A percentile compares a stretch with the other conserved stretches of the same genome.
Evolutionary conservation across 2,888 invertebrate species (phyloP).

Genomic region (Hyalella azteca): DNA sequence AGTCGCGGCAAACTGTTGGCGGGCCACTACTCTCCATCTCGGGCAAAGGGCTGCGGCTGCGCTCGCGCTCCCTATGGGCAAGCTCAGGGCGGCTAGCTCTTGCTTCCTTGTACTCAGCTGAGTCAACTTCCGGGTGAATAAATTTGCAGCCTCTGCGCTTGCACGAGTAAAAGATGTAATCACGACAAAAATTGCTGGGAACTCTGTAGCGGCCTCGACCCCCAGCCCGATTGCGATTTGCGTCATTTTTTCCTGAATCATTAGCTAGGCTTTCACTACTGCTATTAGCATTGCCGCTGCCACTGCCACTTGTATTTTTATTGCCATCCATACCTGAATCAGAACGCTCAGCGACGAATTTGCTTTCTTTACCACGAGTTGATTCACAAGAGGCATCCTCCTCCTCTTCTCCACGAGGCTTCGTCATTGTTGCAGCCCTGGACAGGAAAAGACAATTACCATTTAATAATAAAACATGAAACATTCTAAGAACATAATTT

Average conservation of each 20-base stretch:
- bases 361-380: constrained; percentile 35
- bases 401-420: neutral
- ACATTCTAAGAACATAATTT: too few species aligned
- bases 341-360: constrained; percentile 31
- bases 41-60: constrained; percentile 24
- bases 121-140: constrained; percentile 25
- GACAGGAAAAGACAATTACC: neutral
- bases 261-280: neutral
- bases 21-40: constrained; percentile 9
- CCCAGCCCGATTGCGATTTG: constrained; percentile 23
- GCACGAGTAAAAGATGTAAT: constrained; percentile 34
- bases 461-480: too few species aligned
- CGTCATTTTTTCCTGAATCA: constrained; percentile 9
- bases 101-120: constrained; percentile 34
- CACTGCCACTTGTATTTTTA: constrained; percentile 8
- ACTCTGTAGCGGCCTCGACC: constrained; percentile 16
- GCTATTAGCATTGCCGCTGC: constrained; percentile 37
- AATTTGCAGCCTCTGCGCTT: constrained; percentile 34
- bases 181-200: constrained; percentile 37
- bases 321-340: constrained; percentile 37
- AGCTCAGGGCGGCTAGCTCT: constrained; percentile 23
- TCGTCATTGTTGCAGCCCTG: neutral
- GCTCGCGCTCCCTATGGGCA: constrained; percentile 6
- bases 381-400: constrained; percentile 14
- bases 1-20: constrained; percentile 48